Evolutionary conservation across 2,888 invertebrate genomes (phyloP).

Genomic region (Mythimna lalbum): DNA sequence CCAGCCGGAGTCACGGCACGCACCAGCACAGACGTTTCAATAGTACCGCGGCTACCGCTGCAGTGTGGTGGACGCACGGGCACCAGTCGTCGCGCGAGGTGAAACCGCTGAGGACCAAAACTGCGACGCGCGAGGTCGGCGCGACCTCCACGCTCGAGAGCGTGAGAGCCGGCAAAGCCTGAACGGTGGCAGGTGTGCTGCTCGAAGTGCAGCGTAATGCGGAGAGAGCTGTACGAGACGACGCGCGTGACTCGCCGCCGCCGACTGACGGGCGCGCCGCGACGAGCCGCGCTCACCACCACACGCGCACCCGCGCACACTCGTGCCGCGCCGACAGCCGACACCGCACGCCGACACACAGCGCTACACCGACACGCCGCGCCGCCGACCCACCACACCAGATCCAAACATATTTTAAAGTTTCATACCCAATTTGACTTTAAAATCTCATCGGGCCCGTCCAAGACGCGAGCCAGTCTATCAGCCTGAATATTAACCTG

Average conservation of each 20-base stretch:
- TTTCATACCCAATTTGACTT: conserved; percentile 88
- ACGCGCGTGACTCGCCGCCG: conserved; percentile 89
- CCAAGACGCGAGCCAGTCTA: conserved; percentile 77
- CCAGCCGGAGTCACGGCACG: conserved; percentile 82
- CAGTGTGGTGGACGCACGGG: conserved; percentile 72
- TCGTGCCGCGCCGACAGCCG: conserved; percentile 70
- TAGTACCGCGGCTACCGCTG: conserved; percentile 78
- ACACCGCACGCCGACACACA: conserved; percentile 71
- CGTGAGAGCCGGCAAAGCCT: conserved; percentile 86
- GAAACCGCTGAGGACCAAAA: conserved; percentile 80
- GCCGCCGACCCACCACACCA: conserved; percentile 70
- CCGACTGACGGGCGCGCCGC: conserved; percentile 90
- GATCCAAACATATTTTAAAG: conserved; percentile 86
- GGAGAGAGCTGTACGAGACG: conserved; percentile 83
- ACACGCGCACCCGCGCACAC: conserved; percentile 86
- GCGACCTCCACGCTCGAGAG: conserved; percentile 87
- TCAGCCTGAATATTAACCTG: conserved; percentile 82
- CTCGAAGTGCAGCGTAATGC: conserved; percentile 79
- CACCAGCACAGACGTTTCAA: conserved; percentile 77
- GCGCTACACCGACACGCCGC: conserved; percentile 69
- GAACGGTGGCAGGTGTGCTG: conserved; percentile 82
- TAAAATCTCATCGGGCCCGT: conserved; percentile 83
- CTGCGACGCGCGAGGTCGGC: conserved; percentile 75
- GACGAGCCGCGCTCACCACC: conserved; percentile 83
- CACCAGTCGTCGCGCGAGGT: conserved; percentile 70